Evolutionary conservation across 1,140 invertebrate species (phyloP).

Genomic region (Megalonaias nervosa): DNA sequence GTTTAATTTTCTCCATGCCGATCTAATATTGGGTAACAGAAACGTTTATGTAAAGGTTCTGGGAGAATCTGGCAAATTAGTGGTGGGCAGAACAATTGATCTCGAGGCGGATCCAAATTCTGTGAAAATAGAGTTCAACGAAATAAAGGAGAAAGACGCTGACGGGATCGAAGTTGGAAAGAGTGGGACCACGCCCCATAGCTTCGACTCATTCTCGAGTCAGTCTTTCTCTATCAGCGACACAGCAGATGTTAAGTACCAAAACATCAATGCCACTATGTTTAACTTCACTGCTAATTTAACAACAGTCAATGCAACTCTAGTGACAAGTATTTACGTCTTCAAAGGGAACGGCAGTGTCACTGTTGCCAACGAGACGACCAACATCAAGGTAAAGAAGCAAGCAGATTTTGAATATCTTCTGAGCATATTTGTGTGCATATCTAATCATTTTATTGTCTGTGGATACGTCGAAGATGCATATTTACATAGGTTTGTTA

Average conservation of each 20-base stretch:
- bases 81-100: background rate
- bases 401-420: too few species aligned
- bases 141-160: conserved; percentile 5
- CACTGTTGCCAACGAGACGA: conserved; percentile 16
- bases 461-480: too few species aligned
- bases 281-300: conserved; percentile 15
- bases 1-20: background rate
- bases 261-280: conserved; percentile 9
- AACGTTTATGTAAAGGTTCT: conserved; percentile 14
- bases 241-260: conserved; percentile 4
- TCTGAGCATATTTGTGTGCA: too few species aligned
- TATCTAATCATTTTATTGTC: too few species aligned
- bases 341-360: conserved; percentile 24
- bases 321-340: conserved; percentile 16
- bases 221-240: conserved; percentile 13
- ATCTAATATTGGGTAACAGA: conserved; percentile 1
- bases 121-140: conserved; percentile 14
- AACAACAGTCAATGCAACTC: too few species aligned
- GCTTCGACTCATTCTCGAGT: conserved; percentile 20
- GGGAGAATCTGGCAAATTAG: conserved; percentile 24
- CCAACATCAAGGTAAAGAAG: background rate
- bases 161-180: background rate
- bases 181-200: background rate
- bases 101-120: background rate
- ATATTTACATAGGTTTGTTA: too few species aligned